Evolutionary conservation across 2,797 vertebrate species (phyloP).

Genomic region (Fistularia commersonii): DNA sequence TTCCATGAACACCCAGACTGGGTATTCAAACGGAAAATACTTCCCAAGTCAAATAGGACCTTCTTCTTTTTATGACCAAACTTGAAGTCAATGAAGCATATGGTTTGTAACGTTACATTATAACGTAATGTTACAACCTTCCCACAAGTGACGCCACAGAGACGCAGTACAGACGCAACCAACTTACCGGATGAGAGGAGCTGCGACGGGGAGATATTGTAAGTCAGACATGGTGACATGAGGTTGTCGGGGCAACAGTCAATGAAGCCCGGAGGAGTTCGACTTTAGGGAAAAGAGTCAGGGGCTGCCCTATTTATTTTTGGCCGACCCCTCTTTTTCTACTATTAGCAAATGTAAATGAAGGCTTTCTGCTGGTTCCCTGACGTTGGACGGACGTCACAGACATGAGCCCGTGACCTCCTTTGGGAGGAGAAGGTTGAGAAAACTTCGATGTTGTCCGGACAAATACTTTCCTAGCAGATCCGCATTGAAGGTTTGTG

Average conservation of each 20-base stretch:
- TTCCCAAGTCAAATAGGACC: too few species aligned
- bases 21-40: too few species aligned
- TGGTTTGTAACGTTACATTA: too few species aligned
- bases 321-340: conserved; percentile 42
- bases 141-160: conserved; percentile 5
- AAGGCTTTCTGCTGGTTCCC: conserved; percentile 14
- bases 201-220: conserved; percentile 40
- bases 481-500: too few species aligned
- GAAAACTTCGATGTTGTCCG: not conserved
- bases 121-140: not conserved
- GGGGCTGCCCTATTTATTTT: conserved; percentile 51
- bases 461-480: conserved; percentile 2
- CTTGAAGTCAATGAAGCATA: too few species aligned
- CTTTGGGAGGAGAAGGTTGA: conserved; percentile 1
- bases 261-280: conserved; percentile 33
- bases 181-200: conserved; percentile 30
- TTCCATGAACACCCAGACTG: too few species aligned
- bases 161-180: conserved; percentile 25
- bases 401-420: conserved; percentile 21
- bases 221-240: conserved; percentile 44
- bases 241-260: conserved; percentile 52
- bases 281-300: conserved; percentile 32
- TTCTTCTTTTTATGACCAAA: too few species aligned
- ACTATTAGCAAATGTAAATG: conserved; percentile 40
- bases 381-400: conserved; percentile 34